These are phyloP conservation scores for Armadillidium nasatum DNA, from an alignment of 1,140 invertebrate genomes.

Conservation along the genomic window DNA sequence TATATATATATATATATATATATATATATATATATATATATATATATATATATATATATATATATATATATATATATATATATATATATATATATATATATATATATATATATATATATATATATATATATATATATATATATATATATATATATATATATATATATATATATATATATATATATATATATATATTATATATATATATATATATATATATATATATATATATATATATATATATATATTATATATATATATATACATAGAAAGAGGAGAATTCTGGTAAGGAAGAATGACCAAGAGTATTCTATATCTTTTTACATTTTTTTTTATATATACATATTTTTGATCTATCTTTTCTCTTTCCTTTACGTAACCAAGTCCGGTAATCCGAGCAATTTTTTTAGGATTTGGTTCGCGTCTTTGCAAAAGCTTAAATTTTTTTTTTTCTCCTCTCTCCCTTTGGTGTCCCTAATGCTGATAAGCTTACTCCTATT, in stretches of 20 bases:
- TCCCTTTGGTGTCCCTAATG: neutral
- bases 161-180: conserved; percentile 2
- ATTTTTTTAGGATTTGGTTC: neutral
- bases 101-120: conserved; percentile 10
- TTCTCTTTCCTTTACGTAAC: neutral
- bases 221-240: conserved; percentile 17
- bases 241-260: too few species aligned
- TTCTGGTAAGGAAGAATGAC: too few species aligned
- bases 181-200: conserved; percentile 17
- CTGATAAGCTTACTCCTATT: conserved; percentile 1
- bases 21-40: neutral
- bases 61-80: conserved; percentile 19
- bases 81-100: conserved; percentile 12
- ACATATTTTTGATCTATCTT: neutral
- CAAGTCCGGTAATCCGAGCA: neutral
- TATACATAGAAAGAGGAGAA: too few species aligned
- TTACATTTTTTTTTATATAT: too few species aligned
- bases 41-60: conserved; percentile 19
- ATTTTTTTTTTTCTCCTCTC: neutral
- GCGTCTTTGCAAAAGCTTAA: conserved; percentile 6
- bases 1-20: neutral
- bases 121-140: neutral
- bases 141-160: neutral
- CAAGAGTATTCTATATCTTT: too few species aligned
- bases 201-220: conserved; percentile 16